These are phyloP conservation scores for Drosophila trapezifrons DNA, from an alignment of 1,140 invertebrate species.

Conservation along the genomic window DNA sequence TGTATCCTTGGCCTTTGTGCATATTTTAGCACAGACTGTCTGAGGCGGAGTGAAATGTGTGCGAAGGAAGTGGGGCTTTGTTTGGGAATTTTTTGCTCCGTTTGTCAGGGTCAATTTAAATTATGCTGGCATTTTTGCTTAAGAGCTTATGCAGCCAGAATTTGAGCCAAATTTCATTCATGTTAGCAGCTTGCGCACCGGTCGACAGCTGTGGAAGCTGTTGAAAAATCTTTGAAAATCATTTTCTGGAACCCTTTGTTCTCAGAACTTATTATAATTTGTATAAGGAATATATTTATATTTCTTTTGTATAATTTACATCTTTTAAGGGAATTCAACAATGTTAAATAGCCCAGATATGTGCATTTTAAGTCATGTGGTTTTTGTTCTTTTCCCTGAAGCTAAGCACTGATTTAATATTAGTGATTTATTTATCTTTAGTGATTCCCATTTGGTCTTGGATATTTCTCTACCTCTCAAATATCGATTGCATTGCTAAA, in stretches of 20 bases:
- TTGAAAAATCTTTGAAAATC: neutral
- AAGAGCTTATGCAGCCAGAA: neutral
- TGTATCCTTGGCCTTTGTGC: conserved; percentile 48
- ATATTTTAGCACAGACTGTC: conserved; percentile 50
- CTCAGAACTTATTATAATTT: too few relatives aligned
- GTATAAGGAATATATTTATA: too few relatives aligned
- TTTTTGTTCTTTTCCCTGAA: too few relatives aligned
- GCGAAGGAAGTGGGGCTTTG: conserved; percentile 12
- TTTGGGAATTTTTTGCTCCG: conserved; percentile 14
- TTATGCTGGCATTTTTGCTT: conserved; percentile 29
- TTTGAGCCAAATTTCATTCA: neutral
- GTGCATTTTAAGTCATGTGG: too few relatives aligned
- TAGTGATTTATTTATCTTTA: too few relatives aligned
- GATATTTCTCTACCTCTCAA: too few relatives aligned
- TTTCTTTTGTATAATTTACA: too few relatives aligned
- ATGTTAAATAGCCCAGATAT: too few relatives aligned
- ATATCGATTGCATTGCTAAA: too few relatives aligned
- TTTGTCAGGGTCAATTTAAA: conserved; percentile 51
- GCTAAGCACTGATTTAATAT: too few relatives aligned
- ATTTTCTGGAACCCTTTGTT: neutral
- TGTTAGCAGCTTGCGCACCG: neutral
- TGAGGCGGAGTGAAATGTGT: conserved; percentile 8
- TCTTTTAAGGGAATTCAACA: too few relatives aligned
- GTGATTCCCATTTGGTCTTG: neutral
- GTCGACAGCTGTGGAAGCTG: neutral